Percentiles rank a stretch among this genome's conserved stretches.
phyloP scores from a whole-genome alignment of 2,797 vertebrate genomes.

The Xerus rutilus region DNA sequence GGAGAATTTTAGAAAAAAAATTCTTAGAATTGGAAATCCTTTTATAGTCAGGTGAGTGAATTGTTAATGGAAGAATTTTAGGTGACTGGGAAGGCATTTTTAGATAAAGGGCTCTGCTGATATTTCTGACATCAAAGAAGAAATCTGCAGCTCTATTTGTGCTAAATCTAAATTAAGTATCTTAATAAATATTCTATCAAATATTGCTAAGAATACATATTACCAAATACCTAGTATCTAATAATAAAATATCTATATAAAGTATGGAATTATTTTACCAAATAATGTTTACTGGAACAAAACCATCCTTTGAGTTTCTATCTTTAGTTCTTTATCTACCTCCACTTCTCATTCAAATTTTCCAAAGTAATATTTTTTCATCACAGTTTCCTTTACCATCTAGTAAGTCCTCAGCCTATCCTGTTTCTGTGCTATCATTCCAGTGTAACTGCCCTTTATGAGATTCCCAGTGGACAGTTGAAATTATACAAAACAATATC shows the following conservation, averaged over 20 bases:
- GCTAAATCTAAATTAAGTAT: neutral
- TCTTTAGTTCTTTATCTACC: neutral
- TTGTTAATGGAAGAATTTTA: neutral
- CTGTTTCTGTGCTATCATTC: neutral
- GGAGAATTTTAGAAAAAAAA: slow-evolving; percentile 2
- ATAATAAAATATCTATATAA: neutral
- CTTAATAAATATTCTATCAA: neutral
- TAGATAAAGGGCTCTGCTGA: neutral
- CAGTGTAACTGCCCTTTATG: neutral
- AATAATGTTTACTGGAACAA: neutral
- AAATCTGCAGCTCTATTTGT: neutral
- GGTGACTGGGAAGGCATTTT: neutral
- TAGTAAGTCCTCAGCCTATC: neutral
- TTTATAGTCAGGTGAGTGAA: neutral
- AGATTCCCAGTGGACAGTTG: neutral
- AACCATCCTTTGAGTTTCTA: neutral
- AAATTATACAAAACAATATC: neutral
- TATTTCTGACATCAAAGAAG: neutral
- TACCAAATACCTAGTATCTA: neutral
- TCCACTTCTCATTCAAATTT: neutral
- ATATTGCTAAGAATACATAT: neutral
- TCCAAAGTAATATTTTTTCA: neutral
- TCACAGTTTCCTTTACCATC: neutral
- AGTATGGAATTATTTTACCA: neutral
- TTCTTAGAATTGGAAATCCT: neutral